Evolutionary conservation across 1,140 invertebrate genomes (phyloP).

Genomic region (Drosophila mojavensis): DNA sequence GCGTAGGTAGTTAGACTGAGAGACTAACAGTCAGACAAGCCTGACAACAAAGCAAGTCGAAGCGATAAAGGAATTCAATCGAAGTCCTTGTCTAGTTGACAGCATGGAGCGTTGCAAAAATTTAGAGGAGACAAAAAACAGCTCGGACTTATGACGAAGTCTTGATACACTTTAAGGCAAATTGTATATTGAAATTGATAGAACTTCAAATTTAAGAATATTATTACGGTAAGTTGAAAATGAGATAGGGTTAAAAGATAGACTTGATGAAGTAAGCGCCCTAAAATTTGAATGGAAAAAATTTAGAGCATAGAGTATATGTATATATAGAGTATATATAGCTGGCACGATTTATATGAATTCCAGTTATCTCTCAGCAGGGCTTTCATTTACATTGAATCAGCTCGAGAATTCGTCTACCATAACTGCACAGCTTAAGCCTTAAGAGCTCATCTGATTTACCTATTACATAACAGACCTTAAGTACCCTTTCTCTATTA

Average conservation of each 20-base stretch:
- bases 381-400: too few relatives aligned
- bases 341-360: too few relatives aligned
- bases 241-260: too few relatives aligned
- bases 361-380: too few relatives aligned
- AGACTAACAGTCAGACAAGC: conserved; percentile 31
- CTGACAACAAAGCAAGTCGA: conserved; percentile 26
- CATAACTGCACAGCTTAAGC: background rate
- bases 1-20: background rate
- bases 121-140: conserved; percentile 36
- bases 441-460: background rate
- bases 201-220: too few relatives aligned
- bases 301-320: too few relatives aligned
- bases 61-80: conserved; percentile 79
- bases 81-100: conserved; percentile 75
- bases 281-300: too few relatives aligned
- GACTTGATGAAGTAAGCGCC: too few relatives aligned
- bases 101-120: conserved; percentile 70
- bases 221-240: too few relatives aligned
- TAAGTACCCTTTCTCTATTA: background rate
- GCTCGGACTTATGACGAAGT: background rate
- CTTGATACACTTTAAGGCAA: background rate
- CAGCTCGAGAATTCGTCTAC: background rate
- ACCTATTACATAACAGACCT: background rate
- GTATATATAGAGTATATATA: too few relatives aligned
- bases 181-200: too few relatives aligned